phyloP scores from a whole-genome alignment of 2,888 invertebrate species.

The Papilio elwesi region DNA sequence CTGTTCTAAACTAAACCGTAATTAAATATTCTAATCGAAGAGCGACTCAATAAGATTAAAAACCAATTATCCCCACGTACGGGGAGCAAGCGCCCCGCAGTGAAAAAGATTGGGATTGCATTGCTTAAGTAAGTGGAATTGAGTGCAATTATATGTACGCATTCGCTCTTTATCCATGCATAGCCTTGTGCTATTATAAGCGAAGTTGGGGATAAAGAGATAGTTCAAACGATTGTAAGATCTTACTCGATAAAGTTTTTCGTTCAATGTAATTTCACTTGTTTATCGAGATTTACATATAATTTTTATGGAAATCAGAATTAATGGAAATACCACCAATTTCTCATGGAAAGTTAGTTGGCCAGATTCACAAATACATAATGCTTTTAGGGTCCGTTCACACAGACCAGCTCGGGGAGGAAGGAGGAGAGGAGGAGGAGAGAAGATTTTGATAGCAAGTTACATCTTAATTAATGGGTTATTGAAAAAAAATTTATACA shows the following conservation, averaged over 20 bases:
- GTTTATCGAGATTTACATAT: neutral
- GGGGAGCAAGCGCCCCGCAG: conserved; percentile 42
- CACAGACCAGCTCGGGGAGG: too few relatives aligned
- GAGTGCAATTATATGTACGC: conserved; percentile 38
- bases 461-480: too few relatives aligned
- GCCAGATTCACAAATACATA: neutral
- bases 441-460: too few relatives aligned
- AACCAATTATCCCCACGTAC: conserved; percentile 50
- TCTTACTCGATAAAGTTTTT: conserved; percentile 3
- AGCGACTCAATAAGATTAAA: conserved; percentile 52
- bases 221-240: conserved; percentile 13
- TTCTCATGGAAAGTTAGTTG: neutral
- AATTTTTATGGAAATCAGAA: too few relatives aligned
- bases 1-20: conserved; percentile 45
- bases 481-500: too few relatives aligned
- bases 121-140: conserved; percentile 46
- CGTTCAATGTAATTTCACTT: neutral
- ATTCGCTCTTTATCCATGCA: conserved; percentile 34
- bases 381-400: too few relatives aligned
- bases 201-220: conserved; percentile 26
- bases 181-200: conserved; percentile 27
- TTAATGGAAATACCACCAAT: too few relatives aligned
- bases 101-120: conserved; percentile 44
- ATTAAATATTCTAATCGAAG: conserved; percentile 53
- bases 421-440: too few relatives aligned